Evolutionary conservation across 1,140 invertebrate genomes (phyloP).

Genomic region (Drosophila albomicans): DNA sequence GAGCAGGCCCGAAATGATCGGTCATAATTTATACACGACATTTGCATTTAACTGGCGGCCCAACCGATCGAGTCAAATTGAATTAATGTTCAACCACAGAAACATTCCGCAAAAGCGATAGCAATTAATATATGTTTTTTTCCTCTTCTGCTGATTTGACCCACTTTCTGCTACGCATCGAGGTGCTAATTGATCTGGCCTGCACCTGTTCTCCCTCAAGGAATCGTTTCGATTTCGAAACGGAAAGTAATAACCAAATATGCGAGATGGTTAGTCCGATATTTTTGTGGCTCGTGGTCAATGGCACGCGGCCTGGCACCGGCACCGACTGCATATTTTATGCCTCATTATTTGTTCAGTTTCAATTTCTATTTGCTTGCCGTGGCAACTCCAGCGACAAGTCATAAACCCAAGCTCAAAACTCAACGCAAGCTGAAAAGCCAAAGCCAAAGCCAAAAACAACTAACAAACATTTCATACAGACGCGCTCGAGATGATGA

Average conservation of each 20-base stretch:
- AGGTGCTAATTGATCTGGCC: conserved; percentile 68
- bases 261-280: not conserved
- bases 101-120: conserved; percentile 18
- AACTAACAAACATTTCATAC: conserved; percentile 52
- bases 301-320: conserved; percentile 26
- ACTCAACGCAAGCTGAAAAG: not conserved
- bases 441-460: conserved; percentile 22
- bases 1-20: conserved; percentile 24
- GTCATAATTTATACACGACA: conserved; percentile 74
- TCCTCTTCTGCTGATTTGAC: conserved; percentile 45
- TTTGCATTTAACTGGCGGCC: conserved; percentile 68
- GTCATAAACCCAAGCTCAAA: conserved; percentile 44
- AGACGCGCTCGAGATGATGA: conserved; percentile 63
- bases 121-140: conserved; percentile 44
- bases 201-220: conserved; percentile 12
- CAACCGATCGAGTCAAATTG: conserved; percentile 66
- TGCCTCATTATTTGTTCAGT: conserved; percentile 80
- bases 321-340: conserved; percentile 71
- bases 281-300: conserved; percentile 29
- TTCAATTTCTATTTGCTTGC: conserved; percentile 76
- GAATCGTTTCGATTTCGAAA: conserved; percentile 17
- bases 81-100: conserved; percentile 59
- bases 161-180: conserved; percentile 67
- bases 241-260: conserved; percentile 59
- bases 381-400: conserved; percentile 33